Evolutionary conservation across 2,888 invertebrate genomes (phyloP).

Genomic region (Aphrophora alni): DNA sequence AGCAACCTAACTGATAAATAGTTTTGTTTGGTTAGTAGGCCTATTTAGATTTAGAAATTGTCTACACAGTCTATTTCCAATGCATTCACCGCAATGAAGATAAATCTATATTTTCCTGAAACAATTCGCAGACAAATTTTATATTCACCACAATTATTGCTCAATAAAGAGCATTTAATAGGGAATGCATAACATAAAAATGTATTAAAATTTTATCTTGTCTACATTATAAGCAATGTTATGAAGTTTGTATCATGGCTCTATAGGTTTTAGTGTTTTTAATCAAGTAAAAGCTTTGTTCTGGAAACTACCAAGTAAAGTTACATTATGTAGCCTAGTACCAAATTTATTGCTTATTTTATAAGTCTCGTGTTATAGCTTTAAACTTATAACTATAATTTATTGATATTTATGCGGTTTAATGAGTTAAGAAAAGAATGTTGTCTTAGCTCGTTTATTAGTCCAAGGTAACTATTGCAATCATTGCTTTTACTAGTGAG

Average conservation of each 20-base stretch:
- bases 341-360: not conserved
- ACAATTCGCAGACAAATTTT: no score
- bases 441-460: not conserved
- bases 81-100: no score
- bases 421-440: not conserved
- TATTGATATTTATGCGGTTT: not conserved
- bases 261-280: slow-evolving; percentile 1
- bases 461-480: not conserved
- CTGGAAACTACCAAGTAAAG: not conserved
- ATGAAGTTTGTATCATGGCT: not conserved
- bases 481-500: no score
- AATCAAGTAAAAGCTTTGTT: not conserved
- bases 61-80: no score
- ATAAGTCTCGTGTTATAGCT: not conserved
- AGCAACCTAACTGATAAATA: no score
- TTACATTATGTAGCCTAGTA: not conserved
- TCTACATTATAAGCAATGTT: not conserved
- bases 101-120: no score
- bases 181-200: not conserved
- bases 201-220: not conserved
- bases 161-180: not conserved
- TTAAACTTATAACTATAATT: not conserved
- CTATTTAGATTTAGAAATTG: no score
- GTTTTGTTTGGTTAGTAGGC: no score
- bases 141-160: not conserved